Percentiles rank a stretch among this genome's conserved stretches.
phyloP scores from a whole-genome alignment of 35 echinoderm and acorn worm genomes.

The Holothuria glaberrima region DNA sequence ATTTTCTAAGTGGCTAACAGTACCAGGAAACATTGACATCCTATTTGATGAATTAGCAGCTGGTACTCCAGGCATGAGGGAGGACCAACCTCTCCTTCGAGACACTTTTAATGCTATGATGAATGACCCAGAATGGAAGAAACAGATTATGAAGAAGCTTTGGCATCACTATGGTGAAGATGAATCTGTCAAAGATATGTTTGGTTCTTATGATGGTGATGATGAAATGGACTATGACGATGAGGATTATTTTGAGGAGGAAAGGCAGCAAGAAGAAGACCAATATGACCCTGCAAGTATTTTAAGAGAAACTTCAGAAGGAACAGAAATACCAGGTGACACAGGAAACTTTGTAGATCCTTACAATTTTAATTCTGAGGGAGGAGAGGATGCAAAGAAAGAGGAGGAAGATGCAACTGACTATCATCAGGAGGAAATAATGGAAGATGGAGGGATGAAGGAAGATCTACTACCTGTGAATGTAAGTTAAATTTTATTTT shows the following conservation, averaged over 20 bases:
- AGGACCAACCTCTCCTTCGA: background rate
- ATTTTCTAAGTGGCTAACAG: slow-evolving; percentile 10
- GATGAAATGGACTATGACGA: background rate
- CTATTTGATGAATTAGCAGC: slow-evolving; percentile 17
- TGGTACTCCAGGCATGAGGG: background rate
- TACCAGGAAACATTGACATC: slow-evolving; percentile 2
- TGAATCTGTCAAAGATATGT: background rate
- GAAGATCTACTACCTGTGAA: background rate
- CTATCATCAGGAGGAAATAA: background rate
- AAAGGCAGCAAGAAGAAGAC: background rate
- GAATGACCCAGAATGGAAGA: slow-evolving; percentile 40
- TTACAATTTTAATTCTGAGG: background rate
- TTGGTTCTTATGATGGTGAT: background rate
- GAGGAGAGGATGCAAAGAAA: background rate
- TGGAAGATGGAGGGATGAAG: background rate
- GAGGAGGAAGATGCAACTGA: background rate
- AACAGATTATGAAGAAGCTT: slow-evolving; percentile 3
- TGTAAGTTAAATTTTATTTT: background rate
- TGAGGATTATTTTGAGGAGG: background rate
- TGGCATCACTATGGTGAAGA: slow-evolving; percentile 35
- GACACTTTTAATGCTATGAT: background rate
- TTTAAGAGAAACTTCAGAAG: background rate
- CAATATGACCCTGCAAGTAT: background rate
- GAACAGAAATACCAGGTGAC: background rate
- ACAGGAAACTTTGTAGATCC: background rate